Base-by-base conservation (phyloP, 1,140 invertebrate species). In the Spodoptera litura region DNA sequence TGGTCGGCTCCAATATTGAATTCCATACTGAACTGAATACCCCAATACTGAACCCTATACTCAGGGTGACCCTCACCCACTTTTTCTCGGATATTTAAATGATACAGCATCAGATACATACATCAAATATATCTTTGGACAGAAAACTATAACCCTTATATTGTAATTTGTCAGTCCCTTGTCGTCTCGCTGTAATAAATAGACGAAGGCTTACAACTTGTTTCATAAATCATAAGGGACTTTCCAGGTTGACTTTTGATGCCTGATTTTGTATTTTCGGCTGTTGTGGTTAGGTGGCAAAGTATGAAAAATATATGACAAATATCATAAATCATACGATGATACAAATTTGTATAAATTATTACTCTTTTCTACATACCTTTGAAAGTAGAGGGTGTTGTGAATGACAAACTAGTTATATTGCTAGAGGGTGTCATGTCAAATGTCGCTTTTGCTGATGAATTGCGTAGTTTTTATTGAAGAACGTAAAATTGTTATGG, bases 201-300 rank as follows among this genome's bases (percentile, higher is more conserved):
- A 75, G 73, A 64, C 58, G 58, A 31, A 35, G 59, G 59, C 53
- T 35, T 53, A 64, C 58, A 75, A 75, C 20, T 75, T 62, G 59
- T 75, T 75, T 75, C 73, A 75, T 75, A 75, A 75, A 75, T 75
- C 73, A 75, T n/a, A 15, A n/a, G 11, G 12, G 35, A 56, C 44
- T 27, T 49, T 52, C 52, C 59, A 75, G 27, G 58, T 75, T 51
- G 73, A 68, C 59, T 51, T 59, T 74, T 59, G 56, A 74, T 25
- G 59, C 59, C 25, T 75, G 73, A 75, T 75, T 75, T 74, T 74
- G 49, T 74, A 73, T 73, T 61, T 73, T 35, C 49, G 56, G 58
- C 62, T 52, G 51, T 25, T 53, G 71, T 49, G 35, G 56, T 25
- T 64, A 49, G 44, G 51, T 75, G 58, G 27, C 53, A 75, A 44